Evolutionary conservation across 2,113 vertebrate species (phyloP), one percentile per base, ranked within the genome.

Genomic region (Philantomba maxwellii): DNA sequence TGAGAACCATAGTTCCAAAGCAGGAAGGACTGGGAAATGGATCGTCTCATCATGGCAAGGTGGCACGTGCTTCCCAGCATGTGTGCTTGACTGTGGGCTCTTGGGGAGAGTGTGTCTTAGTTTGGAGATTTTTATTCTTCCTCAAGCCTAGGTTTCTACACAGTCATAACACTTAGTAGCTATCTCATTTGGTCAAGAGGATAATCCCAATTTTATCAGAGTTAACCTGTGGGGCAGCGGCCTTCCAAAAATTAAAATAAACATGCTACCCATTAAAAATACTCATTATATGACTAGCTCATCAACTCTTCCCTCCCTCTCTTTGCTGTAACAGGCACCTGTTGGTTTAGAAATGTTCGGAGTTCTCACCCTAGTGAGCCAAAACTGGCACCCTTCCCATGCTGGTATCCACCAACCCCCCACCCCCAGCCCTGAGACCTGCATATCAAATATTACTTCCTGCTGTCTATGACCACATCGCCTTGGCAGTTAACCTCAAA

Each of bases 401-500:
- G 53, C 49, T 57, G 95, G 84, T 81, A 70, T 21, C 86, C 16
- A 73, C 82, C 78, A 36, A 16, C 77, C 86, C 55, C 66, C 77
- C 13, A 28, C 80, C 89, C 49, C 53, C 62, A 39, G 28, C 87
- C 58, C 33, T 81, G 75, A 95, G 75, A 87, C 84, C 83, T 85
- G 92, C 66, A 39, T 23, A 92, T 88, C 66, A 78, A 78, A 85
- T 92, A 90, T 25, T 81, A 89, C 89, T 96, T 95, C 89, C 97
- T 97, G 86, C 81, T 95, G 66, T 89, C 86, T 93, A 53, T 93
- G 93, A 95, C 94, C 95, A 94, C 95, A 92, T 12, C 0, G 3
- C 87, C 83, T 95, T 96, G 95, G 92, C 96, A 96, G 93, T 95
- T 97, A 97, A 92, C 66, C 94, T 87, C 86, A 95, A 98, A 96